Evolutionary conservation across 2,888 invertebrate genomes (phyloP).

Genomic region (Octodonta nipae): DNA sequence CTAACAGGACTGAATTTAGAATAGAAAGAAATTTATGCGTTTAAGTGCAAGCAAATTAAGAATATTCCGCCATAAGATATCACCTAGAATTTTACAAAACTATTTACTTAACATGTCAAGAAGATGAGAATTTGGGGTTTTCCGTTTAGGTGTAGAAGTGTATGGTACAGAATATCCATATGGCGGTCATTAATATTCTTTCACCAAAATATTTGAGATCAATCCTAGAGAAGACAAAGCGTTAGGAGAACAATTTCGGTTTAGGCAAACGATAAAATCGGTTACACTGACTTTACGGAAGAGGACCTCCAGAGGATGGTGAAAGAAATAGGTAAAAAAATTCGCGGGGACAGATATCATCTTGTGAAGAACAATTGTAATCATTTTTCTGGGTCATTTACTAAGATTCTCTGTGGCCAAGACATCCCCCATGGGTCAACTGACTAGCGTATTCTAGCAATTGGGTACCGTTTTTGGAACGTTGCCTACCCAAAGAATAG

Average conservation of each 20-base stretch:
- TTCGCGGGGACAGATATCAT: conserved; percentile 94
- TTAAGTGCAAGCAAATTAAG: too few species aligned
- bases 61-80: too few species aligned
- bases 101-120: too few species aligned
- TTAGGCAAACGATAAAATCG: conserved; percentile 89
- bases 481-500: conserved; percentile 96
- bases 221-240: conserved; percentile 88
- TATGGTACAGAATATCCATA: conserved; percentile 51
- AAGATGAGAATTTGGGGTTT: too few species aligned
- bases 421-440: conserved; percentile 97
- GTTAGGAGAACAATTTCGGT: conserved; percentile 93
- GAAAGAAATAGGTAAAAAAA: conserved; percentile 86
- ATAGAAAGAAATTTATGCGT: too few species aligned
- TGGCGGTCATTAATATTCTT: conserved; percentile 90
- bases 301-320: conserved; percentile 87
- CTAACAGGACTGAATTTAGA: too few species aligned
- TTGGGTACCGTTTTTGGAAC: conserved; percentile 95
- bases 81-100: too few species aligned
- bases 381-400: conserved; percentile 86
- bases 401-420: conserved; percentile 85
- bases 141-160: conserved; percentile 35
- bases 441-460: conserved; percentile 94
- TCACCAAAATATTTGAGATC: conserved; percentile 96
- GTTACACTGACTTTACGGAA: conserved; percentile 92
- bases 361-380: conserved; percentile 99